A percentile compares a stretch with the other conserved stretches of the same genome.
Conservation (phyloP, 2,888 invertebrate species). For the Amiota minor region DNA sequence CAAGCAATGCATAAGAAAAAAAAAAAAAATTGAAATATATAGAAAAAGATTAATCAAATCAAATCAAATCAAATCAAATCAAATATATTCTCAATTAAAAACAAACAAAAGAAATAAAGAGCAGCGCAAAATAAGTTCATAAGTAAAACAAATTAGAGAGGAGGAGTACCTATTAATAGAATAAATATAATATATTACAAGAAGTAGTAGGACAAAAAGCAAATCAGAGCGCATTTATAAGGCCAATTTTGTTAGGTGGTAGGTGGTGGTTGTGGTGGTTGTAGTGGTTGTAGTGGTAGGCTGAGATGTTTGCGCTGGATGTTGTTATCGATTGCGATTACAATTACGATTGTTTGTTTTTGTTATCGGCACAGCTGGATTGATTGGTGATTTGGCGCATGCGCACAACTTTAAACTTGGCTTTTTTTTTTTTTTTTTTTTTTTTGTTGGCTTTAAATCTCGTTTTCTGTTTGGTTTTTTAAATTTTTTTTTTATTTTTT, state of each 20-base stretch:
- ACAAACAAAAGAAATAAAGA: too few species aligned
- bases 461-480: background rate
- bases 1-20: too few species aligned
- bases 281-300: too few species aligned
- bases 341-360: slow-evolving; percentile 11
- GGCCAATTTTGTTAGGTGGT: slow-evolving; percentile 2
- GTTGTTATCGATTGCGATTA: background rate
- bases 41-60: background rate
- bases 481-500: slow-evolving; percentile 3
- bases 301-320: background rate
- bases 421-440: slow-evolving; percentile 8
- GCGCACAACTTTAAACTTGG: slow-evolving; percentile 8
- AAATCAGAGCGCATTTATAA: slow-evolving; percentile 25
- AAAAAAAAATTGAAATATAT: background rate
- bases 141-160: slow-evolving; percentile 16
- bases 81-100: background rate
- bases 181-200: background rate
- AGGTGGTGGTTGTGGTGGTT: background rate
- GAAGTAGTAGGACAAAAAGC: background rate
- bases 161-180: background rate
- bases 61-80: too few species aligned
- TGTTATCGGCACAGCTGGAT: slow-evolving; percentile 13
- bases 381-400: slow-evolving; percentile 26
- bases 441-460: background rate
- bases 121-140: slow-evolving; percentile 39